Evolutionary conservation across 2,113 vertebrate species (phyloP).

Genomic region (Canis aureus): DNA sequence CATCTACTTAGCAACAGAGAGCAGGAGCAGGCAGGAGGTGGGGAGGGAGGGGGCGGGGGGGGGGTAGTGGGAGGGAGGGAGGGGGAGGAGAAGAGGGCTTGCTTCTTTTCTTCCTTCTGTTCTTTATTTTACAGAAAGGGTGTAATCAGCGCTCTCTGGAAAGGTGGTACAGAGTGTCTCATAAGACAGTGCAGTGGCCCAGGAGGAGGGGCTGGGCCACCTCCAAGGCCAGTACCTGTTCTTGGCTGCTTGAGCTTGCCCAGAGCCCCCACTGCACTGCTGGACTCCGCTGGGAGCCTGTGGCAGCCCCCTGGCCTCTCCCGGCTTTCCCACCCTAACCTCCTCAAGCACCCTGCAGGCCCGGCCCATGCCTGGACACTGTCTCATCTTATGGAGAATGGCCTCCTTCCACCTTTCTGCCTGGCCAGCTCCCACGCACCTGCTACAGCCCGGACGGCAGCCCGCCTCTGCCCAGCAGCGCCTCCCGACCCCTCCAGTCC

Average conservation of each 20-base stretch:
- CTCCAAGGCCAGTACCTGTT: not conserved
- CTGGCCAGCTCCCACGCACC: not conserved
- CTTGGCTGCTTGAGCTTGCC: not conserved
- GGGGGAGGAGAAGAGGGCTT: slow-evolving; percentile 24
- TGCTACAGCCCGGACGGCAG: not conserved
- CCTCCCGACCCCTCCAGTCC: not conserved
- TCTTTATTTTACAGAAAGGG: slow-evolving; percentile 76
- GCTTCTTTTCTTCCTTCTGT: slow-evolving; percentile 64
- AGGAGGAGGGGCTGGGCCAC: not conserved
- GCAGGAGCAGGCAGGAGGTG: slow-evolving; percentile 71
- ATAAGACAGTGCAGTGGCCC: not conserved
- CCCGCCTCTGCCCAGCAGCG: not conserved
- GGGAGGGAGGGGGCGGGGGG: not conserved
- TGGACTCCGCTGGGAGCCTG: not conserved
- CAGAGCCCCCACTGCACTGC: not conserved
- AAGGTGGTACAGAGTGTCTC: slow-evolving; percentile 43
- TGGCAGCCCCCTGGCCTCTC: not conserved
- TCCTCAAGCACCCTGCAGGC: not conserved
- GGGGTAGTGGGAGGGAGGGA: slow-evolving; percentile 32
- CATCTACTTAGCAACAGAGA: slow-evolving; percentile 85
- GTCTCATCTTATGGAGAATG: not conserved
- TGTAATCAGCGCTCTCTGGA: slow-evolving; percentile 6
- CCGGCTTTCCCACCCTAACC: not conserved
- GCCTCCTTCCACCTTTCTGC: not conserved
- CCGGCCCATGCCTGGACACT: not conserved